Evolutionary conservation across 35 echinoderm and acorn worm species (phyloP).

Genomic region (Holothuria glaberrima): DNA sequence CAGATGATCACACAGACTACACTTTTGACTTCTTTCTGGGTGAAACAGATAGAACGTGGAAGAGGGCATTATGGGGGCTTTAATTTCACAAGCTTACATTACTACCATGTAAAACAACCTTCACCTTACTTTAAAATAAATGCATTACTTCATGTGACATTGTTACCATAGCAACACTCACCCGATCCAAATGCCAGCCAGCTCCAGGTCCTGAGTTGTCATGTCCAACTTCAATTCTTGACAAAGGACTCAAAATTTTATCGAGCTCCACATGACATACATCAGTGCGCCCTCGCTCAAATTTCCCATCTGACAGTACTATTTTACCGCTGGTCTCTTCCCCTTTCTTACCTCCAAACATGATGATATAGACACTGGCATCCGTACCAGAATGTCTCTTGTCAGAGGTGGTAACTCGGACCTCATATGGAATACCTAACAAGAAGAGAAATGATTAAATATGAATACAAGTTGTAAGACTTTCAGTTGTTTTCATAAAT

Average conservation of each 20-base stretch:
- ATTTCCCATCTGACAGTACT: slow-evolving; percentile 86
- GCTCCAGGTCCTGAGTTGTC: slow-evolving; percentile 91
- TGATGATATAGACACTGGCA: slow-evolving; percentile 85
- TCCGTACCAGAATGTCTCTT: slow-evolving; percentile 83
- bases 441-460: not conserved
- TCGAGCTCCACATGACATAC: slow-evolving; percentile 85
- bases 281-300: slow-evolving; percentile 89
- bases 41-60: no score
- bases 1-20: no score
- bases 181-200: slow-evolving; percentile 95
- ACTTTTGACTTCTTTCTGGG: no score
- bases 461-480: not conserved
- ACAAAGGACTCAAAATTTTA: slow-evolving; percentile 82
- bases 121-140: no score
- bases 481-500: not conserved
- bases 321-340: slow-evolving; percentile 96
- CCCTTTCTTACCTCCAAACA: slow-evolving; percentile 88
- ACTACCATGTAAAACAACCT: no score
- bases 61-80: no score
- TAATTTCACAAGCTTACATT: no score
- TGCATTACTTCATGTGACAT: no score
- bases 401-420: slow-evolving; percentile 90
- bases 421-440: slow-evolving; percentile 88
- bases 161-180: no score
- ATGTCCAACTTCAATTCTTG: slow-evolving; percentile 90